These are phyloP conservation scores for Ictalurus punctatus DNA, from an alignment of 2,113 vertebrate genomes.

Conservation along the genomic window DNA sequence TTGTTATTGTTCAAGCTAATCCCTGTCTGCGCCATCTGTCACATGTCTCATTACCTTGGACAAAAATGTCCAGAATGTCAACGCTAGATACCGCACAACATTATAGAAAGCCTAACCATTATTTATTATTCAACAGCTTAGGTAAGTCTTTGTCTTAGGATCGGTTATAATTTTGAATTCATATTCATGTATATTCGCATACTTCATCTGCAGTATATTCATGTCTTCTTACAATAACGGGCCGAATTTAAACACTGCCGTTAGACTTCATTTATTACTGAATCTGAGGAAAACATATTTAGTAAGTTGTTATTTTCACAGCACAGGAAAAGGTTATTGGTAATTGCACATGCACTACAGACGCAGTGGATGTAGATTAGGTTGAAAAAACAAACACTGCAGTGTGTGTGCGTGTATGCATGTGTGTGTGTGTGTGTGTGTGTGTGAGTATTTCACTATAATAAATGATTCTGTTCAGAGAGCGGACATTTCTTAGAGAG, in stretches of 20 bases:
- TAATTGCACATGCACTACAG: background rate
- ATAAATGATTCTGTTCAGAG: conserved; percentile 2
- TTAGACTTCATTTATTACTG: background rate
- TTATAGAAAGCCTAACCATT: background rate
- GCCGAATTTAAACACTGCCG: background rate
- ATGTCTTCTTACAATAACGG: background rate
- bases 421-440: background rate
- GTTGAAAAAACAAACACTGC: background rate
- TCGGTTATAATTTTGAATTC: background rate
- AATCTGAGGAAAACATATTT: background rate
- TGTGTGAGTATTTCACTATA: background rate
- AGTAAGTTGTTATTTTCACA: background rate
- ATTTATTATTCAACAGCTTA: background rate
- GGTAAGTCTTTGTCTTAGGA: background rate
- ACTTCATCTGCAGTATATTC: background rate
- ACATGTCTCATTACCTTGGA: background rate
- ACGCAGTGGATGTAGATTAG: background rate
- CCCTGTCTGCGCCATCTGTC: background rate
- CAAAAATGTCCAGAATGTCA: background rate
- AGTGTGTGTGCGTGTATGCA: background rate
- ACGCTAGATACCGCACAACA: background rate
- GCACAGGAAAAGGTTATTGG: background rate
- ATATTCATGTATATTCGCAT: background rate
- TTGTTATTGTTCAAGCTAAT: background rate
- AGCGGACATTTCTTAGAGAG: background rate